Evolutionary conservation across 2,797 vertebrate species (phyloP).

Genomic region (Fratercula arctica): DNA sequence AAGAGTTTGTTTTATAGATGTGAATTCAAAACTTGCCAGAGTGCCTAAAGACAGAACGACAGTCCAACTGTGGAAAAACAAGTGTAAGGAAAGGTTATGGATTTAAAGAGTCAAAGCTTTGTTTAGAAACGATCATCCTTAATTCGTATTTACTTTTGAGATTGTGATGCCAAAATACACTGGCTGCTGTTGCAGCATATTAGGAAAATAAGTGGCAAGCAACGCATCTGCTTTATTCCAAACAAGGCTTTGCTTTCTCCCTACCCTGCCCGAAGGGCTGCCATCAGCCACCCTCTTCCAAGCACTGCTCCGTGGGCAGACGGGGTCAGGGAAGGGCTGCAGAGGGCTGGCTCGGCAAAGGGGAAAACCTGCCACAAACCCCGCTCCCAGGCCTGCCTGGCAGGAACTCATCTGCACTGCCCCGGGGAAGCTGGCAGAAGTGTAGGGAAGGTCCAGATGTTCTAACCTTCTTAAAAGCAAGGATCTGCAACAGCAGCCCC

Average conservation of each 20-base stretch:
- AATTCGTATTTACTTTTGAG: neutral
- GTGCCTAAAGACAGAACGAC: neutral
- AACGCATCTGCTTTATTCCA: neutral
- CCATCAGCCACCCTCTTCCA: neutral
- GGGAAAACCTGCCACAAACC: neutral
- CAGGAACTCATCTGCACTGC: neutral
- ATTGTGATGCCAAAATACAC: neutral
- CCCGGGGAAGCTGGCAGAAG: neutral
- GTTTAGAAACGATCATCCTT: neutral
- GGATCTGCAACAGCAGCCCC: neutral
- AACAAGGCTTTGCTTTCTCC: neutral
- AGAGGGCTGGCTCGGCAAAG: neutral
- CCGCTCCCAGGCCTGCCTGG: neutral
- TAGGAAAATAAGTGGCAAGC: neutral
- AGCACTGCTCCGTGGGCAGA: fast-evolving
- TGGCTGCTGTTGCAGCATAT: neutral
- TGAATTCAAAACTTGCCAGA: neutral
- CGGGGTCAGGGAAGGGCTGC: fast-evolving
- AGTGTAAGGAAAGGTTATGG: neutral
- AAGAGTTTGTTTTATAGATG: neutral
- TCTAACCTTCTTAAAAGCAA: neutral
- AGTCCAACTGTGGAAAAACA: neutral
- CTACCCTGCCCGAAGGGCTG: neutral
- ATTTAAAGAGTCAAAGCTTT: neutral
- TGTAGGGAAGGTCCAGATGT: neutral